Percentiles rank a stretch among this genome's conserved stretches.
Evolutionary conservation across 1,140 invertebrate species (phyloP).

Genomic region (Hycleus phaleratus): DNA sequence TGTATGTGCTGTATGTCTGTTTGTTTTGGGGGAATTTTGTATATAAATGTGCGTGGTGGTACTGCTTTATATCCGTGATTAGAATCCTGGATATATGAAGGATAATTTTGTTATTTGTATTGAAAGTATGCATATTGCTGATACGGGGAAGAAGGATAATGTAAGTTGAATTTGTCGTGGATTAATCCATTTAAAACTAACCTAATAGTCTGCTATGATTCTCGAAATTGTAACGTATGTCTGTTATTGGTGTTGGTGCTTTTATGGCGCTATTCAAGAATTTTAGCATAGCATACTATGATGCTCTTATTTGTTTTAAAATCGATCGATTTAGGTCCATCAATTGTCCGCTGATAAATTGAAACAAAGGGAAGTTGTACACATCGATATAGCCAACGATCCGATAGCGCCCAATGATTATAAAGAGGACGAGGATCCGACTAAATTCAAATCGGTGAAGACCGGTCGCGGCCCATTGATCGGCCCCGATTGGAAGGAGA

Average conservation of each 20-base stretch:
- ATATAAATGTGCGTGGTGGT: background rate
- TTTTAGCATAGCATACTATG: background rate
- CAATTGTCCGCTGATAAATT: conserved; percentile 81
- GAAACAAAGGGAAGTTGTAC: conserved; percentile 78
- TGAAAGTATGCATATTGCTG: conserved; percentile 91
- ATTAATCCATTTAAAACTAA: too few relatives aligned
- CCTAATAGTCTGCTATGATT: too few relatives aligned
- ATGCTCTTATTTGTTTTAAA: background rate
- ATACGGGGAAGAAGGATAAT: conserved; percentile 73
- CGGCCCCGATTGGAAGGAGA: conserved; percentile 72
- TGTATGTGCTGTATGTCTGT: conserved; percentile 4
- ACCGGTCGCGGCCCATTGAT: conserved; percentile 88
- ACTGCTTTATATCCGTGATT: conserved; percentile 5
- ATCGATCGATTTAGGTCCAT: conserved; percentile 60
- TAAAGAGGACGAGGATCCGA: conserved; percentile 82
- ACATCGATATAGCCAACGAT: conserved; percentile 95
- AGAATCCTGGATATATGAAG: conserved; percentile 99
- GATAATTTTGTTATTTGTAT: conserved; percentile 94
- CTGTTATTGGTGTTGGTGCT: background rate
- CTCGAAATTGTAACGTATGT: too few relatives aligned
- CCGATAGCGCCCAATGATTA: conserved; percentile 72
- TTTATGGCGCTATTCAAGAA: background rate
- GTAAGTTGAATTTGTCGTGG: conserved; percentile 50
- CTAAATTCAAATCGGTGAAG: conserved; percentile 84
- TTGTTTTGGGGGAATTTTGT: conserved; percentile 2